Evolutionary conservation across 2,888 invertebrate species (phyloP).

Genomic region (Hypselothyrea guttata): DNA sequence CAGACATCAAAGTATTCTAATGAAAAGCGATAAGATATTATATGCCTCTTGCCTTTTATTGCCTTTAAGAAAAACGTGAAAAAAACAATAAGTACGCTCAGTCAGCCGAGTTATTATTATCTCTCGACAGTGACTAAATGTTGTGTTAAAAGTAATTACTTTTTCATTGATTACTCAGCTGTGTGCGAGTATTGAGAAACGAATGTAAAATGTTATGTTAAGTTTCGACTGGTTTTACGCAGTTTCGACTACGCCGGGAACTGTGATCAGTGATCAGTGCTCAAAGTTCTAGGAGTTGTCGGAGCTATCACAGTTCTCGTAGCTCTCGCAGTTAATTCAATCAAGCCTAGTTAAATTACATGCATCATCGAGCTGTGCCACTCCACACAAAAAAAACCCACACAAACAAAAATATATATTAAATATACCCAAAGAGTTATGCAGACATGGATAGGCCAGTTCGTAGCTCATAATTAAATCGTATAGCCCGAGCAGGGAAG

Average conservation of each 20-base stretch:
- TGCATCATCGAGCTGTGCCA: conserved; percentile 55
- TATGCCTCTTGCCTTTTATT: not conserved
- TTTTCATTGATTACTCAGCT: conserved; percentile 48
- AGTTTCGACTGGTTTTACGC: conserved; percentile 34
- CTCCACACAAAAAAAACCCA: conserved; percentile 27
- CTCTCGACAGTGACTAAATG: conserved; percentile 18
- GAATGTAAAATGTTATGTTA: conserved; percentile 13
- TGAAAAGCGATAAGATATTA: conserved; percentile 52
- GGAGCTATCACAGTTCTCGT: not conserved
- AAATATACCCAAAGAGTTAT: conserved; percentile 3
- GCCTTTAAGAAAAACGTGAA: conserved; percentile 18
- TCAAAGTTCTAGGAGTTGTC: conserved; percentile 5
- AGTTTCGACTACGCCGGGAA: conserved; percentile 14
- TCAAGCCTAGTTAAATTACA: conserved; percentile 56
- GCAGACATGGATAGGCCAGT: conserved; percentile 34
- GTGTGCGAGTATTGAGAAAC: conserved; percentile 7
- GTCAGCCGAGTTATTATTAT: conserved; percentile 24
- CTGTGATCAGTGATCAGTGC: not conserved
- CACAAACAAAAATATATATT: conserved; percentile 1
- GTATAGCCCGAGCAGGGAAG: conserved; percentile 5
- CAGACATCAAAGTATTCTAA: conserved; percentile 35
- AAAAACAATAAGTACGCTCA: conserved; percentile 3
- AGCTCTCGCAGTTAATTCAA: conserved; percentile 31
- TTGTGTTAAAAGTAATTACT: conserved; percentile 16
- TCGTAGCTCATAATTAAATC: conserved; percentile 51